These are phyloP conservation scores for Eupelmus urozonus DNA, from an alignment of 2,888 invertebrate species.

Conservation along the genomic window DNA sequence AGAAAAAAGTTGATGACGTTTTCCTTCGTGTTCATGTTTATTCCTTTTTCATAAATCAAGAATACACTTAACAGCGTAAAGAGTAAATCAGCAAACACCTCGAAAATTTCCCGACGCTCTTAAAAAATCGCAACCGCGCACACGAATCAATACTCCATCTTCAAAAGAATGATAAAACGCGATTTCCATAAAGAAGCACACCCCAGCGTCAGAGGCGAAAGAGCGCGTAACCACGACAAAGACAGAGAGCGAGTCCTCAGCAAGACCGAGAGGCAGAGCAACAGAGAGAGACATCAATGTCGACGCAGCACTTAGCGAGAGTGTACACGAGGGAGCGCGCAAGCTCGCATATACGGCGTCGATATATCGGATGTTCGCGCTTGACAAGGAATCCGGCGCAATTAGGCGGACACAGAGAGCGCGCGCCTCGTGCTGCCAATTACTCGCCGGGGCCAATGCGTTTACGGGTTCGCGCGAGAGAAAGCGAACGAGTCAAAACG, in stretches of 20 bases:
- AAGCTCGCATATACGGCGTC: conserved; percentile 46
- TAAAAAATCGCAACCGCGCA: too few relatives aligned
- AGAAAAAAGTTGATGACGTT: too few relatives aligned
- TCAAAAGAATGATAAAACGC: too few relatives aligned
- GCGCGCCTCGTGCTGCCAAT: conserved; percentile 62
- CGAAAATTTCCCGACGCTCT: too few relatives aligned
- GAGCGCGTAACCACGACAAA: conserved; percentile 5
- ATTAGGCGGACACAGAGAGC: conserved; percentile 66
- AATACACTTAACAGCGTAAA: background rate
- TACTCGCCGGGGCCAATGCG: conserved; percentile 65
- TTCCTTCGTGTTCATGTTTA: too few relatives aligned
- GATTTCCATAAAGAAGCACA: too few relatives aligned
- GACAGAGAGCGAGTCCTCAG: background rate
- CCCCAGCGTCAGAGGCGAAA: background rate
- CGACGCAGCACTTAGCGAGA: conserved; percentile 41
- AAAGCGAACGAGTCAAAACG: conserved; percentile 65
- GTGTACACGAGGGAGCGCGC: conserved; percentile 16
- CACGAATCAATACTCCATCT: too few relatives aligned
- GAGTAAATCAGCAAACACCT: too few relatives aligned
- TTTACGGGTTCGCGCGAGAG: conserved; percentile 60
- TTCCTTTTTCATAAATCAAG: too few relatives aligned
- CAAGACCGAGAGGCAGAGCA: conserved; percentile 10
- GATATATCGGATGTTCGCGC: conserved; percentile 67
- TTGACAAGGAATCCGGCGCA: conserved; percentile 71
- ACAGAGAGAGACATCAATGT: conserved; percentile 27